Conservation (phyloP, 2,888 invertebrate genomes). For the Laspeyria flexula region DNA sequence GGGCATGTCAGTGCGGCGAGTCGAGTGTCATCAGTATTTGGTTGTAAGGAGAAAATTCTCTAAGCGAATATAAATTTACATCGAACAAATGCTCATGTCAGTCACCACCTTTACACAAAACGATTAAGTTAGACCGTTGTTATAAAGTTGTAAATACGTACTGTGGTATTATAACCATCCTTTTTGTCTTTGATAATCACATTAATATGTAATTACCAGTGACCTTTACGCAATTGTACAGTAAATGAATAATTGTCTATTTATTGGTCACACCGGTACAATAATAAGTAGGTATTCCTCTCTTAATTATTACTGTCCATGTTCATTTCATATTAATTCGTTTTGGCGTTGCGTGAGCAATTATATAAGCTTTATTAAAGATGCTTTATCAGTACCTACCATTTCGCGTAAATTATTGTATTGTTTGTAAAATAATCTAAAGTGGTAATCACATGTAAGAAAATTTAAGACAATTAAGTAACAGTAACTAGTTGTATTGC, state of each 20-base stretch:
- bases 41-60: too few species aligned
- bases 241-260: constrained; percentile 45
- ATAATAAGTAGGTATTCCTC: constrained; percentile 43
- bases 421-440: not conserved
- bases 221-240: constrained; percentile 53
- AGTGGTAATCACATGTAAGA: not conserved
- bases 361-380: constrained; percentile 25
- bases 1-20: too few species aligned
- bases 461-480: too few species aligned
- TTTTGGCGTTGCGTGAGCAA: constrained; percentile 50
- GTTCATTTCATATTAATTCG: constrained; percentile 44
- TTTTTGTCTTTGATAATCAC: constrained; percentile 22
- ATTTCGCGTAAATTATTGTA: not conserved
- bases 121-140: too few species aligned
- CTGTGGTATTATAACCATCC: too few species aligned
- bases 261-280: constrained; percentile 23
- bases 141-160: too few species aligned
- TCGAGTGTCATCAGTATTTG: too few species aligned
- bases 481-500: too few species aligned
- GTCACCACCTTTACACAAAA: too few species aligned
- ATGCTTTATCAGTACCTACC: constrained; percentile 12
- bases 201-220: constrained; percentile 46
- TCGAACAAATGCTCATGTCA: too few species aligned
- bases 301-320: constrained; percentile 53
- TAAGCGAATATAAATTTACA: too few species aligned